A percentile compares a stretch with the other conserved stretches of the same genome.
phyloP scores from a whole-genome alignment of 2,888 invertebrate species.

The Unio pictorum region DNA sequence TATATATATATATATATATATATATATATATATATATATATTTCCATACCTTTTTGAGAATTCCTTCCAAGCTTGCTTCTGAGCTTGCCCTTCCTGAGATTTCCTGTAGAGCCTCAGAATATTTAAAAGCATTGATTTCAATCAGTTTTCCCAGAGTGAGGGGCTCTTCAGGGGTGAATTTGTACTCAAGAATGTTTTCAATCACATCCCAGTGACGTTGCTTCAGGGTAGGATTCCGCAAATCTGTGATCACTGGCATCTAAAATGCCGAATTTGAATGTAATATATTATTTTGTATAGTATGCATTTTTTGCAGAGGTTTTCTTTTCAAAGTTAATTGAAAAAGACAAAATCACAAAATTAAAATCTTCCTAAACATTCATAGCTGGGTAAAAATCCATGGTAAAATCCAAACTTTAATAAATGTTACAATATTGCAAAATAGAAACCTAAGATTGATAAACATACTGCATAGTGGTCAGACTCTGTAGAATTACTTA shows the following conservation, averaged over 20 bases:
- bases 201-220: conserved; percentile 89
- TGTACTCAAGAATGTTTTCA: conserved; percentile 79
- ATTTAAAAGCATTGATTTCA: conserved; percentile 82
- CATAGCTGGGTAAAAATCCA: too few species aligned
- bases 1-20: too few species aligned
- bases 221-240: conserved; percentile 86
- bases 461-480: too few species aligned
- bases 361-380: too few species aligned
- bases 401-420: too few species aligned
- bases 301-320: not conserved
- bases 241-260: conserved; percentile 82
- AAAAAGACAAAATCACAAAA: too few species aligned
- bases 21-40: too few species aligned
- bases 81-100: conserved; percentile 91
- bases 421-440: too few species aligned
- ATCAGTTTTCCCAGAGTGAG: conserved; percentile 81
- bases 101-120: conserved; percentile 84
- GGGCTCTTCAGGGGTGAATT: conserved; percentile 81
- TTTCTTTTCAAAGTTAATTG: too few species aligned
- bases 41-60: conserved; percentile 81
- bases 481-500: too few species aligned
- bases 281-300: not conserved
- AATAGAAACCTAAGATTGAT: too few species aligned
- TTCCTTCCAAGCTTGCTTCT: conserved; percentile 85
- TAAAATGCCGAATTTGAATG: conserved; percentile 26